Base-by-base conservation (phyloP, 2,797 vertebrate genomes). In the Numenius phaeopus region DNA sequence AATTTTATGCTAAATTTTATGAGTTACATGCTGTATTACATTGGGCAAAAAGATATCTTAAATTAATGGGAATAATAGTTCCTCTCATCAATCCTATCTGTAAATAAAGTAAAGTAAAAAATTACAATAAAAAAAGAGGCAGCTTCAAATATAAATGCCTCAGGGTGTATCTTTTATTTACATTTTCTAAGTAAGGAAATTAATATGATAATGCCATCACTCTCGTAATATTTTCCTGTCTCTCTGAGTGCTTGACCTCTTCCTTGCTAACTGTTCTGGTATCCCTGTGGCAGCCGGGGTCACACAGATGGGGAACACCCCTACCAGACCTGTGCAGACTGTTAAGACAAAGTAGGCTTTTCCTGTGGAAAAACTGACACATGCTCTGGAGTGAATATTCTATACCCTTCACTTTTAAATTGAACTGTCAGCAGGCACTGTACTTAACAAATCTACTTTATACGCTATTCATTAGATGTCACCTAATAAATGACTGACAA, bases 401-500 rank as follows among this genome's bases (percentile, higher is more conserved):
- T 90, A 91, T 72, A 89, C 47, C 66, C 27, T 89, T 96, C 71
- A 93, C 19, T 94, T 94, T 77, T 75, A 86, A 83, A 94, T 83
- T 90, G 85, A 97, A 57, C 67, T 93, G 90, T 93, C 95, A 94
- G 50, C 71, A 83, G 73, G 54, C 23, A 80, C 87, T 89, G 80
- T 75, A 85, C 85, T 87, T 94, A 94, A 91, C 39, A 91, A 96
- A 75, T 64, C 61, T 81, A 82, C 21, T 94, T 93, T 88, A 87
- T 93, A 92, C 5, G 11, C 73, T 93, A 29, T 79, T 80, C 69
- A 92, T 96, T 95, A 95, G 23, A 82, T 77, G 59, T 67, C 79
- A 78, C 47, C 44, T 94, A 89, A 90, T 86, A 96, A 97, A 93
- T 86, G 79, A 95, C 54, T 91, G 89, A 82, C 90, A 91, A 94